Base-by-base conservation (phyloP, 1,140 invertebrate species). In the Lerema accius region DNA sequence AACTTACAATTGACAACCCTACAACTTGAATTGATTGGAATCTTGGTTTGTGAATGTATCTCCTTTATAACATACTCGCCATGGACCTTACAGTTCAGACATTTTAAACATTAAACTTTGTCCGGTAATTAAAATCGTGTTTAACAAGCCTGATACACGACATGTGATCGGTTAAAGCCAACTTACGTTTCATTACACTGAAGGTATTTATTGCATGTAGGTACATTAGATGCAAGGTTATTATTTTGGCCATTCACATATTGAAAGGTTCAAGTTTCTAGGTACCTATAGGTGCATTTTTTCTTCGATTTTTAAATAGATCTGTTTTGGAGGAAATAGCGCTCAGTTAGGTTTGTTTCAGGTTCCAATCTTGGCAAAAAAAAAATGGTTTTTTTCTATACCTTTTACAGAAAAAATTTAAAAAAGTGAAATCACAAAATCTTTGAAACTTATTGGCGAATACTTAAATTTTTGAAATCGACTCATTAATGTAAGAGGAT, bases 101-200 rank as follows among this genome's bases (percentile, higher is more conserved):
- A 59, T 46, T 46, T 59, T 43, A 43, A 59, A 59, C 55, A 59
- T 59, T 59, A 59, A 59, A 59, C 15, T 46, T 48, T 59, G 28
- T 17, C 17, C 37, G 16, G 28, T 59, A 46, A 59, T 59, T 59
- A 43, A 48, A 46, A 48, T 59, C 55, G 55, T 59, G 55, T 59
- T 35, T 19, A 58, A 48, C 55, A 14, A 46, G 46, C 26, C 40
- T 46, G 15, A 59, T 59, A 53, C 15, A 16, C 19, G 40, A 45
- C 17, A 23, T 43, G 49, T 53, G 50, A 53, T 40, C 40, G 42
- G 23, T 45, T 26, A 32, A 32, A 43, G 26, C 13, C 14, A 42
- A 15, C 14, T 58, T 32, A 32, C 28, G 28, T 32, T 32, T 32
- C 28, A 32, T 32, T 32, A 32, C 28, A 9, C 6, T 32, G 3